A percentile compares a stretch with the other conserved stretches of the same genome.
phyloP scores from a whole-genome alignment of 2,888 invertebrate species.

The Drosophila kanekoi region DNA sequence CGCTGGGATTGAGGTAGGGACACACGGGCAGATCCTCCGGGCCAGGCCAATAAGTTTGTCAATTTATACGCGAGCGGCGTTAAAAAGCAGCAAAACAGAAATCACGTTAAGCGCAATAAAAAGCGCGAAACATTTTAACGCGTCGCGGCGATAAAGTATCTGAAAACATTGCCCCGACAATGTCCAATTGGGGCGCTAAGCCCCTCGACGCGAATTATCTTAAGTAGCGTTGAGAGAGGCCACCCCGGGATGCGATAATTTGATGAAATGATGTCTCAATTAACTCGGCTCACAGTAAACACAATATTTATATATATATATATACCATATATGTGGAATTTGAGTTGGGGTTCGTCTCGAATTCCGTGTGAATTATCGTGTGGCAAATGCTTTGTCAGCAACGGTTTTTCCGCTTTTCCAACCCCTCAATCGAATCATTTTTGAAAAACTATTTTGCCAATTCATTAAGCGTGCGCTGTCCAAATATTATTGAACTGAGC shows the following conservation, averaged over 20 bases:
- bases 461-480: slow-evolving; percentile 68
- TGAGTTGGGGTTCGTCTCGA: slow-evolving; percentile 49
- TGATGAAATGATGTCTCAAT: slow-evolving; percentile 80
- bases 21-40: slow-evolving; percentile 22
- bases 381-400: slow-evolving; percentile 32
- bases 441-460: slow-evolving; percentile 63
- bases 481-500: slow-evolving; percentile 68
- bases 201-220: slow-evolving; percentile 73
- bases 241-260: slow-evolving; percentile 71
- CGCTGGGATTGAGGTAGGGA: slow-evolving; percentile 3
- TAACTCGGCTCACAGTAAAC: slow-evolving; percentile 45
- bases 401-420: slow-evolving; percentile 32
- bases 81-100: slow-evolving; percentile 47
- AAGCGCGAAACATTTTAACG: slow-evolving; percentile 81
- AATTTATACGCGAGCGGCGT: slow-evolving; percentile 65
- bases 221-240: slow-evolving; percentile 64
- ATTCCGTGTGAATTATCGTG: slow-evolving; percentile 56
- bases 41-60: slow-evolving; percentile 73
- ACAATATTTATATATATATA: neutral
- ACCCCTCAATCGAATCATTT: slow-evolving; percentile 42
- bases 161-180: slow-evolving; percentile 75
- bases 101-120: slow-evolving; percentile 80
- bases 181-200: slow-evolving; percentile 72
- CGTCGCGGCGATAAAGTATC: slow-evolving; percentile 77
- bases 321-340: neutral